Evolutionary conservation across 2,797 vertebrate genomes (phyloP).

Genomic region (Natrix natrix): DNA sequence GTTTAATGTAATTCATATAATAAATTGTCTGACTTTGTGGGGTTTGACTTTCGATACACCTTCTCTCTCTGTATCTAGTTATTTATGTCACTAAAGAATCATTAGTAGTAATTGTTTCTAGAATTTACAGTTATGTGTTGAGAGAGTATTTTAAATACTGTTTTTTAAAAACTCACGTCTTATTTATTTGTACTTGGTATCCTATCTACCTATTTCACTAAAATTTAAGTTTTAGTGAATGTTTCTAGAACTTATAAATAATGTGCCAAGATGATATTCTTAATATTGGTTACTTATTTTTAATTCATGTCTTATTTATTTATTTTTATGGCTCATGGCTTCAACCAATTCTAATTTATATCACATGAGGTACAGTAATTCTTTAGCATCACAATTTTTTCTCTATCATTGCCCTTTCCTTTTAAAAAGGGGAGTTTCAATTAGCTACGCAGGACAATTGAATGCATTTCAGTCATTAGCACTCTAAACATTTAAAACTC

Average conservation of each 20-base stretch:
- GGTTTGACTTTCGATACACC: neutral
- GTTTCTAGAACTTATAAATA: neutral
- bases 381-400: neutral
- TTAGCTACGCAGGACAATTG: neutral
- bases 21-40: neutral
- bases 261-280: neutral
- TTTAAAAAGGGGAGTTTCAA: neutral
- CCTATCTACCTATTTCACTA: neutral
- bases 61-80: neutral
- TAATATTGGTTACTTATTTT: neutral
- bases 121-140: neutral
- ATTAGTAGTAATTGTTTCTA: conserved; percentile 6
- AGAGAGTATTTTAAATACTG: conserved; percentile 11
- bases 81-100: conserved; percentile 4
- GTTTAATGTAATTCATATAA: neutral
- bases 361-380: neutral
- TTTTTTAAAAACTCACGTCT: neutral
- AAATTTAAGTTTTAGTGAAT: neutral
- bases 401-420: neutral
- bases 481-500: neutral
- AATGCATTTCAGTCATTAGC: neutral
- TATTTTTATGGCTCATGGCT: neutral
- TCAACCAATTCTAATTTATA: neutral
- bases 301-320: neutral
- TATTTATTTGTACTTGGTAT: neutral